Conservation (phyloP, 53 echinoderm and acorn worm species). For the Apostichopus leukothele region DNA sequence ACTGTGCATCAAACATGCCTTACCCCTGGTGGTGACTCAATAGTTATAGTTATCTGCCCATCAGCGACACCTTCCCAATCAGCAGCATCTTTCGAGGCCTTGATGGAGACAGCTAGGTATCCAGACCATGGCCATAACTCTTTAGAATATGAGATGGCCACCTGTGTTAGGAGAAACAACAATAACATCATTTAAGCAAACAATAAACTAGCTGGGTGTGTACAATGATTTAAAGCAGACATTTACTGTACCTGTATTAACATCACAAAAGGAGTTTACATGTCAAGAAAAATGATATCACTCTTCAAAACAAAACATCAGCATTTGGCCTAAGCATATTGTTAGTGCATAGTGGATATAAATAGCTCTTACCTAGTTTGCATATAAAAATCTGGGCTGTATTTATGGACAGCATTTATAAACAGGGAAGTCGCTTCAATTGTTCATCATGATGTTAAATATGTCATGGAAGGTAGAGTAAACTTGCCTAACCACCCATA, state of each 20-base stretch:
- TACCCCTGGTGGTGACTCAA: slow-evolving; percentile 97
- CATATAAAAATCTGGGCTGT: too few relatives aligned
- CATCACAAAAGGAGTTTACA: too few relatives aligned
- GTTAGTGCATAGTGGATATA: too few relatives aligned
- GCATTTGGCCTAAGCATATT: too few relatives aligned
- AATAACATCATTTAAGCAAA: background rate
- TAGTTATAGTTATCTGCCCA: slow-evolving; percentile 87
- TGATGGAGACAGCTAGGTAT: slow-evolving; percentile 87
- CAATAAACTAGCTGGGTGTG: background rate
- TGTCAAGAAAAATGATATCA: too few relatives aligned
- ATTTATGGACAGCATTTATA: too few relatives aligned
- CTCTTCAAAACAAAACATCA: too few relatives aligned
- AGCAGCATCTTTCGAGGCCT: slow-evolving; percentile 82
- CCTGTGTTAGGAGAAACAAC: slow-evolving; percentile 44
- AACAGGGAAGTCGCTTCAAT: too few relatives aligned
- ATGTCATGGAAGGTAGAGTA: background rate
- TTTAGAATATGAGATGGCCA: slow-evolving; percentile 84
- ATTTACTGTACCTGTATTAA: background rate
- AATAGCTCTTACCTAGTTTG: too few relatives aligned
- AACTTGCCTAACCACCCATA: too few relatives aligned
- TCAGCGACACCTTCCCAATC: slow-evolving; percentile 92
- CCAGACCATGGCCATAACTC: slow-evolving; percentile 98
- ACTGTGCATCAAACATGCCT: background rate
- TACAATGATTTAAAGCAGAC: too few relatives aligned
- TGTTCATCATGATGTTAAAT: background rate